Percentiles rank a stretch among this genome's conserved stretches.
Conservation (phyloP, 2,797 vertebrate species). For the Rhinoraja longicauda region DNA sequence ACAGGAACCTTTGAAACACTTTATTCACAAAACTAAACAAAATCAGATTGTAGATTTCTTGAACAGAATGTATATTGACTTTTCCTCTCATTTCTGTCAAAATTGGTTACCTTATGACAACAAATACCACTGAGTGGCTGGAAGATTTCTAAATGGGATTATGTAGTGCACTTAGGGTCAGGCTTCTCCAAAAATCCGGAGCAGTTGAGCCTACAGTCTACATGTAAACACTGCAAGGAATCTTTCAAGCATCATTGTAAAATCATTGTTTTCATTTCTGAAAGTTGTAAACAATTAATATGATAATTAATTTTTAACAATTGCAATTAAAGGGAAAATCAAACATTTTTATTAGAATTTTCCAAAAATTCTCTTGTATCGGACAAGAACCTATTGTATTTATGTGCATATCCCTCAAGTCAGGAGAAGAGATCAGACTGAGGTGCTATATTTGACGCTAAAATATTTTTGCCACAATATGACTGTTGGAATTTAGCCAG, state of each 20-base stretch:
- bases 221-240: background rate
- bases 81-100: constrained; percentile 26
- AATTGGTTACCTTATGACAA: constrained; percentile 23
- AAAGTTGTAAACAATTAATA: background rate
- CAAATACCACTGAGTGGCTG: background rate
- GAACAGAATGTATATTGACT: constrained; percentile 35
- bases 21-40: constrained; percentile 35
- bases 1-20: background rate
- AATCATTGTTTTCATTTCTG: background rate
- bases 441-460: background rate
- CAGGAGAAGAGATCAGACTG: background rate
- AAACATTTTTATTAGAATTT: background rate
- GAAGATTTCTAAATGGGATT: constrained; percentile 19
- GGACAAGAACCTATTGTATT: background rate
- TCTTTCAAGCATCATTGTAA: background rate
- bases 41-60: constrained; percentile 37
- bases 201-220: too few relatives aligned
- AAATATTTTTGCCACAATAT: background rate
- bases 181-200: background rate
- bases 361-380: background rate
- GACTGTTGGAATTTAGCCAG: background rate
- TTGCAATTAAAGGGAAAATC: background rate
- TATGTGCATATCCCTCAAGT: background rate
- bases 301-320: background rate
- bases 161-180: constrained; percentile 6